A percentile compares a stretch with the other conserved stretches of the same genome.
Conservation (phyloP, 1,140 invertebrate genomes). For the Leptopilina clavipes region DNA sequence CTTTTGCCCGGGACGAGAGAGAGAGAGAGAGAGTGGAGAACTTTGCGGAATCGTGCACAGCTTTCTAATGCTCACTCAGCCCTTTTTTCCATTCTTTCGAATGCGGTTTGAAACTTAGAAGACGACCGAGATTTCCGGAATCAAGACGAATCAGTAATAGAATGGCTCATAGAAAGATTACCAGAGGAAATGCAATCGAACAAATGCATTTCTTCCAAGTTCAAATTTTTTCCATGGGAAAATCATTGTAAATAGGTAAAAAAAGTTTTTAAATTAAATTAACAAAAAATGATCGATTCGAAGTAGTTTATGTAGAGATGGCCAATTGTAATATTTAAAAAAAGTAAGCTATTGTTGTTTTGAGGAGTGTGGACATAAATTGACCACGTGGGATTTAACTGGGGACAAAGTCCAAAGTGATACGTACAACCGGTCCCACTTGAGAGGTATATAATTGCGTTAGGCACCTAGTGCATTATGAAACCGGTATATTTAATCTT, state of each 20-base stretch:
- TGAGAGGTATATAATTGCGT: conserved; percentile 17
- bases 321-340: no score
- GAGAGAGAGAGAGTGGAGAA: conserved; percentile 14
- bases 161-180: conserved; percentile 13
- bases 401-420: not conserved
- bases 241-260: not conserved
- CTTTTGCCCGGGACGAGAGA: not conserved
- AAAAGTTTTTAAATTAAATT: no score
- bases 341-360: no score
- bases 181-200: not conserved
- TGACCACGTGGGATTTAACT: not conserved
- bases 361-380: no score
- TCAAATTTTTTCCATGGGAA: not conserved
- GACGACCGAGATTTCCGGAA: conserved; percentile 32
- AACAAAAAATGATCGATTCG: no score
- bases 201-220: not conserved
- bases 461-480: not conserved
- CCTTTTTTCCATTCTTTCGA: not conserved
- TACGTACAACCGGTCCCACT: conserved; percentile 11
- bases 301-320: no score
- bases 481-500: conserved; percentile 41
- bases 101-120: conserved; percentile 4
- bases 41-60: conserved; percentile 48
- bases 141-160: conserved; percentile 1
- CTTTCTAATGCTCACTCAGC: conserved; percentile 41